Evolutionary conservation across 2,797 vertebrate genomes (phyloP).

Genomic region (Strix occidentalis): DNA sequence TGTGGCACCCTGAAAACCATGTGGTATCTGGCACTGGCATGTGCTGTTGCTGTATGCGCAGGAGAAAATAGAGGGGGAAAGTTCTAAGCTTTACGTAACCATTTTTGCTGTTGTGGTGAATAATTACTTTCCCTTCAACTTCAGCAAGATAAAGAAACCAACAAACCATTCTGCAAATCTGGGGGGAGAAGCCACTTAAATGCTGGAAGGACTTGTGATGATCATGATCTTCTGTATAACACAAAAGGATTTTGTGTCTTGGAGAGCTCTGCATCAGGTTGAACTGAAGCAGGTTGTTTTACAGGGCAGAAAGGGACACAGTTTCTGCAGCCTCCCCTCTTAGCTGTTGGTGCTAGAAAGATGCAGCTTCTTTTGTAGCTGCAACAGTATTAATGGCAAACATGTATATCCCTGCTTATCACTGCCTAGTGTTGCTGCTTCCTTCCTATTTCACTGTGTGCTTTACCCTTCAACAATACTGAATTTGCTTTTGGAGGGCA

Average conservation of each 20-base stretch:
- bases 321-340: background rate
- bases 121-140: background rate
- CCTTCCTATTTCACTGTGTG: background rate
- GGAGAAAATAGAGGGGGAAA: background rate
- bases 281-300: background rate
- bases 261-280: background rate
- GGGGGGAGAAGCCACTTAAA: background rate
- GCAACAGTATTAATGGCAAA: background rate
- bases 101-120: background rate
- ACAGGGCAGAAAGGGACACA: background rate
- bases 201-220: background rate
- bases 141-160: background rate
- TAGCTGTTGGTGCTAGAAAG: background rate
- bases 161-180: accelerated
- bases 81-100: background rate
- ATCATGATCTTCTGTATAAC: too few species aligned
- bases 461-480: background rate
- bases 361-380: background rate
- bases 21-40: background rate
- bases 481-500: background rate
- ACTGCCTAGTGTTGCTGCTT: background rate
- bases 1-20: background rate
- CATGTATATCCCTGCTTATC: background rate
- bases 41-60: background rate
- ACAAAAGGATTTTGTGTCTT: background rate